Conservation (phyloP, 1,140 invertebrate species). For the Pantala flavescens region DNA sequence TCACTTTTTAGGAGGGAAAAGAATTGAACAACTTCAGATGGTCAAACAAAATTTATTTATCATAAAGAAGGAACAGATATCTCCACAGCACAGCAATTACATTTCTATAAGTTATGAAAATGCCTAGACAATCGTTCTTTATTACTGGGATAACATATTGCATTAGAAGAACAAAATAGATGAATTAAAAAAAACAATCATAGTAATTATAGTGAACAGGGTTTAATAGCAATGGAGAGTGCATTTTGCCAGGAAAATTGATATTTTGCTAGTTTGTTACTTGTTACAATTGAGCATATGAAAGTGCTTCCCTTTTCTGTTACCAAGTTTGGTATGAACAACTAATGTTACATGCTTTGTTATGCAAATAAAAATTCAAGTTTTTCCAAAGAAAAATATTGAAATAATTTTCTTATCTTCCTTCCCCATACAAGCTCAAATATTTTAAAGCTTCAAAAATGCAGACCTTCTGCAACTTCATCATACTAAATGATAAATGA, state of each 20-base stretch:
- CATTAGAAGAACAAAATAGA: neutral
- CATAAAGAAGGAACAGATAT: neutral
- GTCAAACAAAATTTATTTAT: neutral
- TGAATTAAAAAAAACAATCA: neutral
- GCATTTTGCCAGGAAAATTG: constrained; percentile 4
- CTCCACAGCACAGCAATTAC: neutral
- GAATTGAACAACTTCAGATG: neutral
- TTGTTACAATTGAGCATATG: constrained; percentile 15
- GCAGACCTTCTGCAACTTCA: too few relatives aligned
- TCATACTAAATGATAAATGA: too few relatives aligned
- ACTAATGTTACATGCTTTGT: constrained; percentile 5
- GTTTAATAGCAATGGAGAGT: constrained; percentile 6
- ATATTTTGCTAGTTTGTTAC: neutral
- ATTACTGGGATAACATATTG: neutral
- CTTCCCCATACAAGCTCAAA: neutral
- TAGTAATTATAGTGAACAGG: constrained; percentile 3
- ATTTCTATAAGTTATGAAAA: constrained; percentile 1
- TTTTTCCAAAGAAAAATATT: constrained; percentile 18
- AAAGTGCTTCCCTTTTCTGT: constrained; percentile 15
- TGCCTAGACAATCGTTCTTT: neutral
- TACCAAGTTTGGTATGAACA: constrained; percentile 11
- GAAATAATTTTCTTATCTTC: constrained; percentile 15
- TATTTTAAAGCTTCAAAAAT: too few relatives aligned
- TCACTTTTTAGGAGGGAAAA: too few relatives aligned
- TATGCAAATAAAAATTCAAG: constrained; percentile 17